Evolutionary conservation across 2,113 vertebrate genomes (phyloP), one percentile per base, ranked within the genome.

Genomic region (Picathartes gymnocephalus): DNA sequence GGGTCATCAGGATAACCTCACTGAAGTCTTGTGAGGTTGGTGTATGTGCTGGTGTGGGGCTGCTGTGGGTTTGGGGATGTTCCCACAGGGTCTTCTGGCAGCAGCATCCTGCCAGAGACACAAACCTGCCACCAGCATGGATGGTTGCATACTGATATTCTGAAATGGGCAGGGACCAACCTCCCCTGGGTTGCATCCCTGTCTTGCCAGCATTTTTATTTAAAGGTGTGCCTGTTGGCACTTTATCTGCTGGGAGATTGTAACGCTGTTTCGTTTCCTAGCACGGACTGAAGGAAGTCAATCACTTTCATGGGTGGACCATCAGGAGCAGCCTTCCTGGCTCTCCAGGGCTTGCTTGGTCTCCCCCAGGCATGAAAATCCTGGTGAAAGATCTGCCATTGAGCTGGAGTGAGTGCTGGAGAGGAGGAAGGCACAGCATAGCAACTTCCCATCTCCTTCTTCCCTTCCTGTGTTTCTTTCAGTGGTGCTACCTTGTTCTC

Each of bases 321-420:
- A 50, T 51, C n/a, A 62, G 64, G 22, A 2, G 1, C 31, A 60
- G 35, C 48, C 35, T 61, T 70, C 35, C 14, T 39, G 30, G 15
- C 51, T 81, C 7, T 83, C n/a, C 10, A 24, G 33, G 51, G 25
- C n/a, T 40, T 37, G 28, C n/a, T 82, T 39, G 25, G 6, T 79
- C 17, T 81, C 39, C 24, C 0, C 1, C 1, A 5, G 31, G 33
- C 39, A 3, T 3, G 13, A 56, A 50, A 20, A 24, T 69, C 65
- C 31, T 13, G 9, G 40, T 10, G 33, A 44, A 42, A 39, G 69
- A 33, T 4, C 35, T 88, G 77, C 45, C 4, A 0, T 6, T 44
- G 68, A 47, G 50, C 80, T 69, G 77, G 44, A 76, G 58, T 57
- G 45, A 56, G 17, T 2, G 3, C 68, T 76, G 91, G 53, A 50